A percentile compares a stretch with the other conserved stretches of the same genome.
These are phyloP conservation scores for Beris chalybata DNA, from an alignment of 2,888 invertebrate genomes.

Conservation along the genomic window DNA sequence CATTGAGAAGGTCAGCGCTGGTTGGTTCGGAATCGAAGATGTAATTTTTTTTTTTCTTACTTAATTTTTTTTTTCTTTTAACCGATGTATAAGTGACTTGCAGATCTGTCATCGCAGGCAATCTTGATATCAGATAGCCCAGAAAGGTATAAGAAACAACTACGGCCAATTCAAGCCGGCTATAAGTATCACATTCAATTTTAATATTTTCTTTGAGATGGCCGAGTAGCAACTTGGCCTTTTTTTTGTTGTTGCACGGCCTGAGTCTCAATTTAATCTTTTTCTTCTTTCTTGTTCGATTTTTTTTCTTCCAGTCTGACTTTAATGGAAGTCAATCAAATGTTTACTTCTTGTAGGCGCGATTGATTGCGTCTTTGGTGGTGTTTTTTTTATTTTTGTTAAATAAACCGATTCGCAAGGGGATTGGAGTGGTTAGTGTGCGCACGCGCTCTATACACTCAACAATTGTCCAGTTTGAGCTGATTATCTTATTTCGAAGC, in stretches of 20 bases:
- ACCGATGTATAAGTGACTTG: conserved; percentile 20
- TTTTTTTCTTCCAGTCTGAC: background rate
- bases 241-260: too few species aligned
- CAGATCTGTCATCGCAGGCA: conserved; percentile 20
- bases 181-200: too few species aligned
- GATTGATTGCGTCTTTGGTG: conserved; percentile 32
- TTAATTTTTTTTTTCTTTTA: background rate
- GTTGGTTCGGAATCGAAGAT: conserved; percentile 11
- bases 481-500: conserved; percentile 29
- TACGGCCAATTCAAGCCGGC: too few species aligned
- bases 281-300: too few species aligned
- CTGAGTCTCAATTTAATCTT: too few species aligned
- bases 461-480: conserved; percentile 20
- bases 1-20: conserved; percentile 22
- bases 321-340: conserved; percentile 31
- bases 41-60: background rate
- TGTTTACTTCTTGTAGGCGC: conserved; percentile 28
- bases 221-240: too few species aligned
- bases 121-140: background rate
- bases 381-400: conserved; percentile 1
- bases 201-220: too few species aligned
- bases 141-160: too few species aligned
- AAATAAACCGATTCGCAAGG: conserved; percentile 14
- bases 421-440: background rate
- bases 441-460: conserved; percentile 16